Base-by-base conservation (phyloP, 1,140 invertebrate genomes). In the Amphibalanus amphitrite region DNA sequence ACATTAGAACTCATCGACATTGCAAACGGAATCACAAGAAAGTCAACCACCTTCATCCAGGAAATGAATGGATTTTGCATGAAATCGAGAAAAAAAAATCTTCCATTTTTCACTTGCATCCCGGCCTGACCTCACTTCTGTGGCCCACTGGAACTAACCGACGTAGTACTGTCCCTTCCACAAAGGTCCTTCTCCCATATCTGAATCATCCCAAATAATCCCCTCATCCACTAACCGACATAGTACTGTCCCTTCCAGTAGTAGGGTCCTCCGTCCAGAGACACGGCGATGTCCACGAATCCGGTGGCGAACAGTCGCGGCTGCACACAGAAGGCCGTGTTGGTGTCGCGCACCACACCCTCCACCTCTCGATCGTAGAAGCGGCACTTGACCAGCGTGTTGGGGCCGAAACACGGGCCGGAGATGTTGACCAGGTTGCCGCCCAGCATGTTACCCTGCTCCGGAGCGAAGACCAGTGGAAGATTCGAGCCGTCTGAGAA, bases 391-490 rank as follows among this genome's bases (percentile, higher is more conserved):
- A 96, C 86, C 74, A 89, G 86, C 73, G 88, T 84, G 26, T 84
- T 84, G 0, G 84, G 84, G 69, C 85, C 83, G 76, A 94, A 92
- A 79, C 94, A 97, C 17, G 94, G 94, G 0, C 94, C 94, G 0
- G 93, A 96, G 30, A 97, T 91, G 77, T 97, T 96, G 6, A 97
- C 92, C 68, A 95, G 86, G 0, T 92, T 94, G 17, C 93, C 93
- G 3, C 93, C 93, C 69, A 97, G 81, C 94, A 97, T 97, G 79
- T 93, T 93, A 26, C 93, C 93, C 78, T 90, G 93, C 80, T 95
- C 91, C 0, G 94, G 92, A 0, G 93, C 91, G 77, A 96, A 94
- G 69, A 91, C 87, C 30, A 96, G 79, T 0, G 88, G 87, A 6
- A 28, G 70, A 20, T 28, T 29, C 47, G 29, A 29, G 29, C 40